Evolutionary conservation across 2,888 invertebrate species (phyloP), one percentile per base, ranked within the genome.

Genomic region (Synanthedon formicaeformis): DNA sequence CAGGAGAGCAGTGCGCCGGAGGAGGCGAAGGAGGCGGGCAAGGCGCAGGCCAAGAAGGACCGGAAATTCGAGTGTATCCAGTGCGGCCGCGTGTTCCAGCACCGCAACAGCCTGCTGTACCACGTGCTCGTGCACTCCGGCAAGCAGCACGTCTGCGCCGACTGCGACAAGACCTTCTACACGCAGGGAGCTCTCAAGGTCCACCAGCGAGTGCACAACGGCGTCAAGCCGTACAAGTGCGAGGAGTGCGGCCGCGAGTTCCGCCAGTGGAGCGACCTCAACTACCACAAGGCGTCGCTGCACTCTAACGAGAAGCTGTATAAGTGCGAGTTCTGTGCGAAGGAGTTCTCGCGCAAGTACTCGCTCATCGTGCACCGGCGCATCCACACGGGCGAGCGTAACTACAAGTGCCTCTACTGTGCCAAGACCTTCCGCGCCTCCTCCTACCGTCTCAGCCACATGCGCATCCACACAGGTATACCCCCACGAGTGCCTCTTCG

Each of bases 281-380:
- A 94, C 67, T 95, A 96, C 73, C 96, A 96, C 79, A 91, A 91
- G 55, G 92, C 92, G 40, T 96, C 96, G 3, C 89, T 94, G 57
- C 96, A 96, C 72, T 93, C 94, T 8, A 91, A 92, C 50, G 89
- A 82, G 76, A 94, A 94, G 75, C 91, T 92, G 60, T 95, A 93
- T 73, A 95, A 96, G 69, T 96, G 96, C 73, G 96, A 96, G 68
- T 96, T 93, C 71, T 96, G 96, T 71, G 93, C 92, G 53, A 96
- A 96, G 70, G 93, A 94, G 68, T 96, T 96, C 79, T 94, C 96
- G 0, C 88, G 96, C 50, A 94, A 95, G 64, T 96, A 96, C 75
- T 96, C 96, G 1, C 78, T 96, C 51, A 94, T 93, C 52, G 91
- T 96, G 0, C 96, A 96, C 73, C 89, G 95, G 0, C 89, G 95